These are phyloP conservation scores for Cryptophagus acutangulus DNA, from an alignment of 2,888 invertebrate genomes.

Conservation along the genomic window DNA sequence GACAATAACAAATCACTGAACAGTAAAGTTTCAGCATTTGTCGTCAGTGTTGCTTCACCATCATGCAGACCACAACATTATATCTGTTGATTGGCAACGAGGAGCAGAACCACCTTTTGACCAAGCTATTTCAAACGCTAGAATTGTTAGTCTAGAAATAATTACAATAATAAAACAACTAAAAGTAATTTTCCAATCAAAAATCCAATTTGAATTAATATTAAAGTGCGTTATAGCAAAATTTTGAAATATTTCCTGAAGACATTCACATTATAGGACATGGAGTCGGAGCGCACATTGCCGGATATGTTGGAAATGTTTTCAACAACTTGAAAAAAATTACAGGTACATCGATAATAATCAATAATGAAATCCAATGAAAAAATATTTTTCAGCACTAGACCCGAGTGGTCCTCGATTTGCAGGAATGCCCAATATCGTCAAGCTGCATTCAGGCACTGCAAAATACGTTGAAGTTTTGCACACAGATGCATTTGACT, in stretches of 20 bases:
- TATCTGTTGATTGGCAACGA: slow-evolving; percentile 52
- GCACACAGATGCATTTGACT: slow-evolving; percentile 51
- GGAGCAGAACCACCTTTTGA: slow-evolving; percentile 53
- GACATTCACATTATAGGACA: slow-evolving; percentile 51
- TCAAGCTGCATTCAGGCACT: slow-evolving; percentile 52
- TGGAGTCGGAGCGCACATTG: slow-evolving; percentile 52
- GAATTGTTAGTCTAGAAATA: slow-evolving; percentile 53
- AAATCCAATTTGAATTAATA: slow-evolving; percentile 10
- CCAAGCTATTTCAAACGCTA: slow-evolving; percentile 55
- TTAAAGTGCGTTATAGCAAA: slow-evolving; percentile 11
- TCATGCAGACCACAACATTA: slow-evolving; percentile 40
- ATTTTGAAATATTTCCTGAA: slow-evolving; percentile 19
- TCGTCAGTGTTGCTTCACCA: slow-evolving; percentile 15
- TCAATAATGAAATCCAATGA: neutral
- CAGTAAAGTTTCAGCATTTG: slow-evolving; percentile 26
- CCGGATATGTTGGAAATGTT: slow-evolving; percentile 49
- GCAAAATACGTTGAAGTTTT: slow-evolving; percentile 57
- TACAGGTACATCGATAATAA: slow-evolving; percentile 34
- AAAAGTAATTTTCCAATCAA: slow-evolving; percentile 40
- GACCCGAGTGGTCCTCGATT: slow-evolving; percentile 59
- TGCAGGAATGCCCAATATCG: slow-evolving; percentile 49
- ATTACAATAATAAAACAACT: slow-evolving; percentile 46
- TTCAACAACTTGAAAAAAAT: slow-evolving; percentile 40
- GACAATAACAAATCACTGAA: slow-evolving; percentile 8
- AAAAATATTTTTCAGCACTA: slow-evolving; percentile 42